Percentiles rank a stretch among this genome's conserved stretches.
Conservation (phyloP, 2,797 vertebrate genomes). For the Peromyscus aztecus region DNA sequence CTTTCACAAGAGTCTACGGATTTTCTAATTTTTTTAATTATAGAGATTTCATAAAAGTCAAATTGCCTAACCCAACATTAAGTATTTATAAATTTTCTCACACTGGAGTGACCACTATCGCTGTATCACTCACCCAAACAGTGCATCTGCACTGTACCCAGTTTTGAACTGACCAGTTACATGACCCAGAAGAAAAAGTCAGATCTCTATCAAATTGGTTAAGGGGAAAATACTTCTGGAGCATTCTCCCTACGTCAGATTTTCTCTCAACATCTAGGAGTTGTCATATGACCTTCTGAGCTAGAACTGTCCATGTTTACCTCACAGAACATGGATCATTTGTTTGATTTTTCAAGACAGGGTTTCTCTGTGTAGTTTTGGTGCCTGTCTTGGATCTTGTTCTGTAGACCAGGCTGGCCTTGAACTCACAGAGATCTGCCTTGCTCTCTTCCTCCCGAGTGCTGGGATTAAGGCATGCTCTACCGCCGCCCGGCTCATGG, state of each 20-base stretch:
- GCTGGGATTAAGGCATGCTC: no score
- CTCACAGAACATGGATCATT: background rate
- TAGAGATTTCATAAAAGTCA: background rate
- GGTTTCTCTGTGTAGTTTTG: no score
- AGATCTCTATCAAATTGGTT: background rate
- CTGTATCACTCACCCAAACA: background rate
- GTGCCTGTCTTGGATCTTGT: no score
- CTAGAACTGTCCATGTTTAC: background rate
- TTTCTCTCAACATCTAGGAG: background rate
- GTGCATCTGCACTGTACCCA: background rate
- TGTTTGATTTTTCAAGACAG: no score
- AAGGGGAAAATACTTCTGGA: background rate
- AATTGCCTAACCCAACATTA: background rate
- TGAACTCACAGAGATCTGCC: no score
- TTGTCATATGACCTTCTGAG: background rate
- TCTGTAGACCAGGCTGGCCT: no score
- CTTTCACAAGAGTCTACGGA: background rate
- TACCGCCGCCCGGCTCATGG: no score
- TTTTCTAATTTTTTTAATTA: background rate
- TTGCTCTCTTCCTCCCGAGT: no score
- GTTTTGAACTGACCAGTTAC: background rate
- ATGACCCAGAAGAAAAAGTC: background rate
- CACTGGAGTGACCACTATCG: background rate
- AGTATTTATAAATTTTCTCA: background rate
- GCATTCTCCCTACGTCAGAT: background rate